A percentile compares a stretch with the other conserved stretches of the same genome.
Conservation (phyloP, 1,140 invertebrate species). For the Brachionus asplanchnoidis region DNA sequence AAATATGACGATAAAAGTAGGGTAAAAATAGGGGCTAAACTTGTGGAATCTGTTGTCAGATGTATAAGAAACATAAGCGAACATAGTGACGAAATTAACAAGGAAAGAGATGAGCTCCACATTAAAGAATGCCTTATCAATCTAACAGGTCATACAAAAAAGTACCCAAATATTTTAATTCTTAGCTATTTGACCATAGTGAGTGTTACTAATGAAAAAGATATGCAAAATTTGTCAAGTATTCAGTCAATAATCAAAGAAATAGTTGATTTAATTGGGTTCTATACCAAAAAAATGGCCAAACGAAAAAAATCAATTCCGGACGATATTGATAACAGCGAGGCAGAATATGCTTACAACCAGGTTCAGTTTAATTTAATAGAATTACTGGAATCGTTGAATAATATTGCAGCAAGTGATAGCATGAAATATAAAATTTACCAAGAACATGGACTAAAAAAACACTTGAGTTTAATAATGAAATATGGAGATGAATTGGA, state of each 20-base stretch:
- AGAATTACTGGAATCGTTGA: neutral
- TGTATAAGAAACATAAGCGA: neutral
- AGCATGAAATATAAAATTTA: conserved; percentile 29
- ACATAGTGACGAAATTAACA: neutral
- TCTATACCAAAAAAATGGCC: neutral
- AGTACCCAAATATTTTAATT: neutral
- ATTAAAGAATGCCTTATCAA: neutral
- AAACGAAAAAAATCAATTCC: neutral
- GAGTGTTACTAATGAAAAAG: neutral
- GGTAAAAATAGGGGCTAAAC: neutral
- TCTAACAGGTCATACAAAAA: neutral
- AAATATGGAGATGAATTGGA: neutral
- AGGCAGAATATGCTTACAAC: neutral
- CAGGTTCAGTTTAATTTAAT: neutral
- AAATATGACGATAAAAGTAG: neutral
- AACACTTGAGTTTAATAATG: neutral
- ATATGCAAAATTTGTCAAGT: neutral
- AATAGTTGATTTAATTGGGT: neutral
- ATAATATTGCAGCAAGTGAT: conserved; percentile 15
- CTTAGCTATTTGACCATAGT: neutral
- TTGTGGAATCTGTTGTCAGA: neutral
- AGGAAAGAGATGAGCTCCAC: neutral
- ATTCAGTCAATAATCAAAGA: neutral
- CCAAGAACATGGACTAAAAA: neutral
- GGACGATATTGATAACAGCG: neutral